Evolutionary conservation across 1,140 invertebrate species (phyloP).

Genomic region (Cydia amplana): DNA sequence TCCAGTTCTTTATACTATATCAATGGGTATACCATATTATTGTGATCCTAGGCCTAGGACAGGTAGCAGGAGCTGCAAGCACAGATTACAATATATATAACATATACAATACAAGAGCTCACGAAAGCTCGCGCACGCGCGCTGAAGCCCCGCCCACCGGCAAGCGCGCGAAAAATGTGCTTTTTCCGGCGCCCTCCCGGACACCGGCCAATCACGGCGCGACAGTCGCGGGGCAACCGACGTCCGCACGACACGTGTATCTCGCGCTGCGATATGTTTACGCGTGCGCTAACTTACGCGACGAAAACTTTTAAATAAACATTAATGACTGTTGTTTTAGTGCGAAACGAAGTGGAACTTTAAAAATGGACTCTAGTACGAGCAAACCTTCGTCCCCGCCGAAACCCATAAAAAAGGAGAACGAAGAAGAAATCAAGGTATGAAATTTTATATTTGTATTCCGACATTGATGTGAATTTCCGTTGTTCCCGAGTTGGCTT

Average conservation of each 20-base stretch:
- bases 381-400: slow-evolving; percentile 57
- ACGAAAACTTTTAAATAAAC: slow-evolving; percentile 50
- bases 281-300: slow-evolving; percentile 52
- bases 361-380: slow-evolving; percentile 67
- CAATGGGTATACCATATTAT: too few species aligned
- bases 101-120: slow-evolving; percentile 37
- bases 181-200: slow-evolving; percentile 47
- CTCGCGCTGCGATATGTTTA: slow-evolving; percentile 56
- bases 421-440: slow-evolving; percentile 80
- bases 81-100: slow-evolving; percentile 6
- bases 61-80: not conserved
- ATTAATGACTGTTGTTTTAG: slow-evolving; percentile 43
- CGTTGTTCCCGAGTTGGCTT: slow-evolving; percentile 57
- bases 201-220: slow-evolving; percentile 37
- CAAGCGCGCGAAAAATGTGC: slow-evolving; percentile 60
- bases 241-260: slow-evolving; percentile 43
- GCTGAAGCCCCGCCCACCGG: slow-evolving; percentile 59
- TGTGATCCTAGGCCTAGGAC: too few species aligned
- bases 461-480: slow-evolving; percentile 61
- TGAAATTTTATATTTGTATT: slow-evolving; percentile 51
- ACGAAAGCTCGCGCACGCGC: slow-evolving; percentile 39
- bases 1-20: too few species aligned
- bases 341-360: slow-evolving; percentile 42
- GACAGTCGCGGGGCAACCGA: slow-evolving; percentile 59
- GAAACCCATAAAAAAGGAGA: slow-evolving; percentile 75